These are phyloP conservation scores for Argyresthia albistria DNA, from an alignment of 2,888 invertebrate species.

Conservation along the genomic window DNA sequence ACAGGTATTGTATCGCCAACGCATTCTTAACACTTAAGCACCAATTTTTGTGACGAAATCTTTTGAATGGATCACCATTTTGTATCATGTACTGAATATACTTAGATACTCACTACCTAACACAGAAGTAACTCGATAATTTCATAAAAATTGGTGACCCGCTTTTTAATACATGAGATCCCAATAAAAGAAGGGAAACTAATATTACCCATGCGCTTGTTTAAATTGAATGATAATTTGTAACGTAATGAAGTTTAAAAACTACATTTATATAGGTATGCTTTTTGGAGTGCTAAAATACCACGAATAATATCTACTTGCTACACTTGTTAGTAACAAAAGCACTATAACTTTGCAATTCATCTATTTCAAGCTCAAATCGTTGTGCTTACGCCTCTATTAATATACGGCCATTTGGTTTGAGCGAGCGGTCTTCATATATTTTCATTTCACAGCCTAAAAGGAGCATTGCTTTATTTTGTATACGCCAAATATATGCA, in stretches of 20 bases:
- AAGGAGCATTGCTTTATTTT: background rate
- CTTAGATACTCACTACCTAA: slow-evolving; percentile 10
- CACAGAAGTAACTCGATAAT: background rate
- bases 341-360: slow-evolving; percentile 26
- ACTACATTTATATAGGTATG: background rate
- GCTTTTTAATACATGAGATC: slow-evolving; percentile 8
- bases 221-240: background rate
- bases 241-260: background rate
- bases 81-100: slow-evolving; percentile 19
- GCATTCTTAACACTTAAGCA: slow-evolving; percentile 70
- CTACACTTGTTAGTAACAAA: background rate
- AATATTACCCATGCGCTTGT: no score
- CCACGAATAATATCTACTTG: background rate
- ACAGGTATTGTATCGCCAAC: slow-evolving; percentile 75
- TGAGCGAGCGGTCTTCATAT: slow-evolving; percentile 10
- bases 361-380: slow-evolving; percentile 34
- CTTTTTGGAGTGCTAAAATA: no score
- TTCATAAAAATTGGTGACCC: slow-evolving; percentile 7
- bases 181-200: no score
- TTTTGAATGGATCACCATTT: background rate
- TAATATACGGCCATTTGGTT: slow-evolving; percentile 28
- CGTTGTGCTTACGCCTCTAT: slow-evolving; percentile 50
- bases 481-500: no score
- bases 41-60: slow-evolving; percentile 36
- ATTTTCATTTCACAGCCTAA: slow-evolving; percentile 2